Evolutionary conservation across 2,888 invertebrate genomes (phyloP).

Genomic region (Diadromus collaris): DNA sequence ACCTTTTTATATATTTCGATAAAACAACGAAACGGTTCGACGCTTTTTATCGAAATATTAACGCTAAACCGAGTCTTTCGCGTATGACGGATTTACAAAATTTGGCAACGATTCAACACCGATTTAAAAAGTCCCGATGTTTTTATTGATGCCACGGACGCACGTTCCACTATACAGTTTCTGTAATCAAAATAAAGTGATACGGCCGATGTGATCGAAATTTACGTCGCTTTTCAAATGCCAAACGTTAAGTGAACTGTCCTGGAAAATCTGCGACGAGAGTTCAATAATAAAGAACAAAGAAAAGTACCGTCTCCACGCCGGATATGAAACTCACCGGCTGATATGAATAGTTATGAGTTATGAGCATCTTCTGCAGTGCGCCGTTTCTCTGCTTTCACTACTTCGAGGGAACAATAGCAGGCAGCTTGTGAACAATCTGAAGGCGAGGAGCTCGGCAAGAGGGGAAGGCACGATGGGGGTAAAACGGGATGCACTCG

Average conservation of each 20-base stretch:
- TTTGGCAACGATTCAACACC: neutral
- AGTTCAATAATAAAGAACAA: no score
- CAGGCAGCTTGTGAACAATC: neutral
- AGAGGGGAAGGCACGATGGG: conserved; percentile 8
- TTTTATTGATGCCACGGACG: neutral
- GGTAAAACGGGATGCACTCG: conserved; percentile 11
- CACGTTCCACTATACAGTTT: neutral
- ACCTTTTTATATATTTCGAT: no score
- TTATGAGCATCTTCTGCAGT: neutral
- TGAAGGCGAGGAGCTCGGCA: conserved; percentile 23
- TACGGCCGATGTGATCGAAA: neutral
- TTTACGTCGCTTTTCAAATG: no score
- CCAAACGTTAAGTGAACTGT: no score
- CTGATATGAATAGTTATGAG: neutral
- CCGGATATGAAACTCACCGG: no score
- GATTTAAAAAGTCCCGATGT: neutral
- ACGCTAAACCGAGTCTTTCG: neutral
- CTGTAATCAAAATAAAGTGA: neutral
- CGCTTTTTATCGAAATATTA: neutral
- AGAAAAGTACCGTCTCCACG: no score
- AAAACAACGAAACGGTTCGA: no score
- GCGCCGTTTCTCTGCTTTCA: neutral
- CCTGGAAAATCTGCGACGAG: no score
- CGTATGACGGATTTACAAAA: neutral
- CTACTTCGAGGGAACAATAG: conserved; percentile 18